Evolutionary conservation across 1,140 invertebrate species (phyloP).

Genomic region (Aphelenchoides fujianensis): DNA sequence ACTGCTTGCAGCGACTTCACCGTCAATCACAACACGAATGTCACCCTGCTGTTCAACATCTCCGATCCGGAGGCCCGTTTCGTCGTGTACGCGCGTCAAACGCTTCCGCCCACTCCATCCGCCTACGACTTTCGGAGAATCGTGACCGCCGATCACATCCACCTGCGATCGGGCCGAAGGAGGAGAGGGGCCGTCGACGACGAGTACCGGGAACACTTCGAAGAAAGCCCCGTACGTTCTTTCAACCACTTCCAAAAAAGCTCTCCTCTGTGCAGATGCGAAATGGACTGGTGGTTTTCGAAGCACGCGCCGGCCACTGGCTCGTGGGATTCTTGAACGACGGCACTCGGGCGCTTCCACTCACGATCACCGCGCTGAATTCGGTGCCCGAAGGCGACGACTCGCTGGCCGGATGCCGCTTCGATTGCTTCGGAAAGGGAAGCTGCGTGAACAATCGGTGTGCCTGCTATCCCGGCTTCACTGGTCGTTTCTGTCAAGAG

Average conservation of each 20-base stretch:
- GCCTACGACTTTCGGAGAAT: constrained; percentile 30
- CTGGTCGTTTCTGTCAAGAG: constrained; percentile 91
- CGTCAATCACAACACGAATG: not conserved
- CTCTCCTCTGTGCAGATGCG: constrained; percentile 9
- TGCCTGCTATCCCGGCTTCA: constrained; percentile 92
- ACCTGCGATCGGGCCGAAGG: constrained; percentile 11
- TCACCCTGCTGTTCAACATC: constrained; percentile 20
- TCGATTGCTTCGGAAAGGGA: constrained; percentile 91
- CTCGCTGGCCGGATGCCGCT: constrained; percentile 33
- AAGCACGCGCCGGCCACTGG: constrained; percentile 38
- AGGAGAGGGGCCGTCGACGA: not conserved
- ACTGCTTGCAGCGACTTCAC: not conserved
- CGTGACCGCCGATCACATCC: constrained; percentile 22
- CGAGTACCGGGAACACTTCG: constrained; percentile 14
- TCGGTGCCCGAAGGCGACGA: not conserved
- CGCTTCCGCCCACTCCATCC: constrained; percentile 35
- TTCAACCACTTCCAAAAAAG: not conserved
- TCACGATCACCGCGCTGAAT: not conserved
- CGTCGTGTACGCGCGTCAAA: constrained; percentile 29
- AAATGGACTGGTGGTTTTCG: constrained; percentile 19
- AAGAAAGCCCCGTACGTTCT: not conserved
- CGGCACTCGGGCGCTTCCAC: constrained; percentile 5
- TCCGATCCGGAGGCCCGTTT: constrained; percentile 26
- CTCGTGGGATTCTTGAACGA: constrained; percentile 49
- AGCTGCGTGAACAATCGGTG: constrained; percentile 90